Base-by-base conservation (phyloP, 2,113 vertebrate genomes). In the Poeciliopsis turrubarensis region DNA sequence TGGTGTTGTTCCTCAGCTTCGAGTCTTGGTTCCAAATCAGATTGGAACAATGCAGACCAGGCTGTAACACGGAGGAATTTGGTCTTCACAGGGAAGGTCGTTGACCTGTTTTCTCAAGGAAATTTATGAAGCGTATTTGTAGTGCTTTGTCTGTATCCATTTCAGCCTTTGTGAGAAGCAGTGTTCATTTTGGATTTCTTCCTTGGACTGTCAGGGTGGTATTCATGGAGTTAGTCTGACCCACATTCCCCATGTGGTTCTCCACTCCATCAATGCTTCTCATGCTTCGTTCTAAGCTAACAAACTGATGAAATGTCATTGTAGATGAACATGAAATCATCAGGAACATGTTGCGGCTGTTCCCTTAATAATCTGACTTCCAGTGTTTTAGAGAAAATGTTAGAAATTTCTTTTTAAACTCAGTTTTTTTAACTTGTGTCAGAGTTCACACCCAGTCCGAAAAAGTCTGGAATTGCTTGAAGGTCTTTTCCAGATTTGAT, bases 91-190 rank as follows among this genome's bases (percentile, higher is more conserved):
- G 81, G n/a, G 70, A 63, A 89, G 82, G 81, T 91, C 80, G 70
- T 73, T n/a, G 30, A 68, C 37, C 31, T 88, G 79, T 88, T 90
- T 87, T 87, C 70, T 80, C 70, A 76, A 67, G 75, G 29, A 27
- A 51, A 78, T 83, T 84, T 74, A 83, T 75, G 66, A 85, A 83
- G 80, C 76, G 14, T 70, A 72, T 86, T 84, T 77, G 62, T 84
- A 64, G 60, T 39, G 81, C 71, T 77, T 31, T 89, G 89, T 85
- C 79, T 87, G 80, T 91, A 89, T 93, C 87, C 70, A 82, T 93
- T 91, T 91, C 86, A 85, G 81, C 72, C 68, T 87, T 87, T 80
- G 51, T 83, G 83, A 83, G 79, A 89, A 88, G 87, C 72, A 65
- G 60, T 89, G 84, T 90, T 89, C 84, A 6, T 87, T 78, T 91